These are phyloP conservation scores for Abscondita cerata DNA, from an alignment of 2,888 invertebrate species.

Conservation along the genomic window DNA sequence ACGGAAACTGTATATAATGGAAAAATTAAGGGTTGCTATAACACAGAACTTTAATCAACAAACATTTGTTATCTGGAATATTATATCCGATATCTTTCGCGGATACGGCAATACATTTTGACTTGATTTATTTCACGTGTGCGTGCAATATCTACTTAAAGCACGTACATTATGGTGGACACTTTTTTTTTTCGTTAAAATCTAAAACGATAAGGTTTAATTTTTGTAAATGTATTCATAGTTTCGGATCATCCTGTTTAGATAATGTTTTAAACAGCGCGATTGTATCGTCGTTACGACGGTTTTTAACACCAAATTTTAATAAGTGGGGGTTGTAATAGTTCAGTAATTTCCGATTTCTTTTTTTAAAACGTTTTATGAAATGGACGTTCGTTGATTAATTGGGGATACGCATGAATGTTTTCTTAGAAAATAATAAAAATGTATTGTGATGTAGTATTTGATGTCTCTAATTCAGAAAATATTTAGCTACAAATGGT, in stretches of 20 bases:
- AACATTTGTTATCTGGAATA: constrained; percentile 28
- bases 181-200: neutral
- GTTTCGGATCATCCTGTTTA: constrained; percentile 1
- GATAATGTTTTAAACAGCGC: neutral
- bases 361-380: too few relatives aligned
- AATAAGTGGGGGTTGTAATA: constrained; percentile 7
- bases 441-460: too few relatives aligned
- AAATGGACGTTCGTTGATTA: constrained; percentile 13
- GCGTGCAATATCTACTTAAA: constrained; percentile 15
- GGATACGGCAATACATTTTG: constrained; percentile 22
- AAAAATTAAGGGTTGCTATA: constrained; percentile 26
- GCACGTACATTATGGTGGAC: constrained; percentile 12
- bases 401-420: constrained; percentile 16
- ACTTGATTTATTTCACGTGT: constrained; percentile 25
- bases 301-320: constrained; percentile 23
- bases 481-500: too few relatives aligned
- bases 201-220: constrained; percentile 1
- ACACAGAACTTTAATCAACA: constrained; percentile 28
- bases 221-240: constrained; percentile 13
- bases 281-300: neutral
- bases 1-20: constrained; percentile 32
- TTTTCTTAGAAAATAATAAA: too few relatives aligned
- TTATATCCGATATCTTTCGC: constrained; percentile 29
- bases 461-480: too few relatives aligned
- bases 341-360: constrained; percentile 17